A percentile compares a stretch with the other conserved stretches of the same genome.
phyloP scores from a whole-genome alignment of 2,113 vertebrate genomes.

The Tragelaphus buxtoni region DNA sequence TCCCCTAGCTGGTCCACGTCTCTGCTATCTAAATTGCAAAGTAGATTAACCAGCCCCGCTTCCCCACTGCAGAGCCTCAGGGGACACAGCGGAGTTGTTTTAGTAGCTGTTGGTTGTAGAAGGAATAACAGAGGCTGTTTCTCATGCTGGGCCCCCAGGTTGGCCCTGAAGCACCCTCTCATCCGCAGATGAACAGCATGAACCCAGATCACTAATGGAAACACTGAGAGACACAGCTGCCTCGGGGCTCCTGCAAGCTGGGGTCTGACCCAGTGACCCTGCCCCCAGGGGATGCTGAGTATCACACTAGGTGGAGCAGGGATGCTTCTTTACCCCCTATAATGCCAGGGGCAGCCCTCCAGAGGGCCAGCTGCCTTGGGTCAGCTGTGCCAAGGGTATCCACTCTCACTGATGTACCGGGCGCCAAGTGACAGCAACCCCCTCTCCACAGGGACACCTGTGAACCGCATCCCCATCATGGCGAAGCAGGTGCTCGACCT shows the following conservation, averaged over 20 bases:
- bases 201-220: neutral
- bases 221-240: neutral
- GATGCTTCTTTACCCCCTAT: neutral
- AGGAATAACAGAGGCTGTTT: neutral
- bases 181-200: accelerated
- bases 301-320: neutral
- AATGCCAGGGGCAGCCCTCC: neutral
- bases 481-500: conserved; percentile 98
- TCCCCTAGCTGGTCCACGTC: neutral
- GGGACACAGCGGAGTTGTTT: neutral
- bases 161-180: neutral
- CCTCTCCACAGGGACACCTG: conserved; percentile 88
- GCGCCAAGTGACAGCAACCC: neutral
- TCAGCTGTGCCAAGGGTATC: too few species aligned
- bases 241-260: accelerated
- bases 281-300: neutral
- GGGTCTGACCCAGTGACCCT: accelerated
- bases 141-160: neutral
- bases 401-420: accelerated
- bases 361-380: neutral
- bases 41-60: neutral
- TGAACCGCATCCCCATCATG: conserved; percentile 99
- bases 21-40: too few species aligned
- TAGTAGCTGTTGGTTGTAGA: neutral
- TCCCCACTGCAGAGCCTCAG: accelerated